Percentiles rank a stretch among this genome's conserved stretches.
These are phyloP conservation scores for Gambelia wislizenii DNA, from an alignment of 2,797 vertebrate species.

Conservation along the genomic window DNA sequence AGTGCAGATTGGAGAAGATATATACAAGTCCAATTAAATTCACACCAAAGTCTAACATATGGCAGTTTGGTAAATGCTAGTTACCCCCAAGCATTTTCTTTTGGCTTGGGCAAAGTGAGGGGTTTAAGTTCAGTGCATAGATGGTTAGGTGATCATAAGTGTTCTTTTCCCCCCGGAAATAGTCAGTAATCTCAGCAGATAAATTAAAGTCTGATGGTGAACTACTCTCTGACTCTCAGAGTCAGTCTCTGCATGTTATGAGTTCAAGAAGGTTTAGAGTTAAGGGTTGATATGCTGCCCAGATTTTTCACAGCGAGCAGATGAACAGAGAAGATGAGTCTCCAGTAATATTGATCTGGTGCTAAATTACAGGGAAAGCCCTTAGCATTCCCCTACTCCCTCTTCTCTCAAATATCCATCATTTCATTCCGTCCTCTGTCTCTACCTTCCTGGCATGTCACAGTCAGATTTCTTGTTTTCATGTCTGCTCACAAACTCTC, in stretches of 20 bases:
- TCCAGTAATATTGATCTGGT: conserved; percentile 41
- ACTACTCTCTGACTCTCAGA: conserved; percentile 13
- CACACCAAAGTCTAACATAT: not conserved
- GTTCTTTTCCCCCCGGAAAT: conserved; percentile 19
- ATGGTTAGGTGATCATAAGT: conserved; percentile 17
- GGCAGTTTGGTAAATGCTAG: not conserved
- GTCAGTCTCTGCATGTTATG: conserved; percentile 4
- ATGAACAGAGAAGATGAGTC: conserved; percentile 41
- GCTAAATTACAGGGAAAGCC: conserved; percentile 39
- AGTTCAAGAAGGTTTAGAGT: conserved; percentile 21
- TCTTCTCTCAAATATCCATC: conserved; percentile 41
- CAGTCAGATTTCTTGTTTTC: conserved; percentile 14
- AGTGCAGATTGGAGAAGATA: not conserved
- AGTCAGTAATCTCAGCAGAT: conserved; percentile 22
- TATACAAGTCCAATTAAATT: not conserved
- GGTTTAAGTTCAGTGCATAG: not conserved
- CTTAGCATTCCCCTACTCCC: conserved; percentile 5
- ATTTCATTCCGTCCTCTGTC: conserved; percentile 9
- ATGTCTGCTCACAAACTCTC: conserved; percentile 11
- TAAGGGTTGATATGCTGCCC: conserved; percentile 10
- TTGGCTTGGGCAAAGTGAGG: conserved; percentile 5
- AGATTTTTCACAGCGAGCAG: conserved; percentile 26
- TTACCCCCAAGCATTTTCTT: not conserved
- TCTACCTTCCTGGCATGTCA: conserved; percentile 16
- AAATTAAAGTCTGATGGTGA: conserved; percentile 20